A percentile compares a stretch with the other conserved stretches of the same genome.
Conservation (phyloP, 2,797 vertebrate genomes). For the Cirrhinus molitorella region DNA sequence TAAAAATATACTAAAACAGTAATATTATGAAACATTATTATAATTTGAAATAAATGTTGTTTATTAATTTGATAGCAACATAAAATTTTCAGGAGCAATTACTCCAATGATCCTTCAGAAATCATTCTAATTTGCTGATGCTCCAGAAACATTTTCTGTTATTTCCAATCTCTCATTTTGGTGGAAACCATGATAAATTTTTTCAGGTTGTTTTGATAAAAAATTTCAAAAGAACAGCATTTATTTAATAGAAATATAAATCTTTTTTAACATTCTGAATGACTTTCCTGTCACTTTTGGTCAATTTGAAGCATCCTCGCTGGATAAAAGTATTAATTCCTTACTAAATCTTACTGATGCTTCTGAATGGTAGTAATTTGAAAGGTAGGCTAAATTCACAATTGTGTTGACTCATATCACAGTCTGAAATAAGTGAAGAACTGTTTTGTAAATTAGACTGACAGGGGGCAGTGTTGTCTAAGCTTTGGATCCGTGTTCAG, state of each 20-base stretch:
- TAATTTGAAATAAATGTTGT: neutral
- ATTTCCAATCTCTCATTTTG: neutral
- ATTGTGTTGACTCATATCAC: neutral
- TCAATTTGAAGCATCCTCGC: neutral
- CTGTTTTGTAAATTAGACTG: neutral
- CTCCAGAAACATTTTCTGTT: neutral
- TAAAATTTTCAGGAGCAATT: neutral
- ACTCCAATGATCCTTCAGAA: neutral
- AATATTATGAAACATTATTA: neutral
- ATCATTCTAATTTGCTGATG: neutral
- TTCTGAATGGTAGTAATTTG: neutral
- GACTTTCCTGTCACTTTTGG: neutral
- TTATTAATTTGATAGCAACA: neutral
- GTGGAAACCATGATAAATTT: too few species aligned
- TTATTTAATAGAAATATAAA: neutral
- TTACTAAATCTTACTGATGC: neutral
- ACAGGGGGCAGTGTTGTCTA: conserved; percentile 80
- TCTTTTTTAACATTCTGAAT: neutral
- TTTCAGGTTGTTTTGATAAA: neutral
- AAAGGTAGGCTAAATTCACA: neutral
- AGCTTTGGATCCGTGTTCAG: conserved; percentile 33
- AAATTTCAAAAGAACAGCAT: neutral
- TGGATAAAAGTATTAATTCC: neutral
- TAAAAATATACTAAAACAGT: neutral
- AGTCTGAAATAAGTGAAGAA: neutral